Base-by-base conservation (phyloP, 2,797 vertebrate genomes). In the Borostomias antarcticus region DNA sequence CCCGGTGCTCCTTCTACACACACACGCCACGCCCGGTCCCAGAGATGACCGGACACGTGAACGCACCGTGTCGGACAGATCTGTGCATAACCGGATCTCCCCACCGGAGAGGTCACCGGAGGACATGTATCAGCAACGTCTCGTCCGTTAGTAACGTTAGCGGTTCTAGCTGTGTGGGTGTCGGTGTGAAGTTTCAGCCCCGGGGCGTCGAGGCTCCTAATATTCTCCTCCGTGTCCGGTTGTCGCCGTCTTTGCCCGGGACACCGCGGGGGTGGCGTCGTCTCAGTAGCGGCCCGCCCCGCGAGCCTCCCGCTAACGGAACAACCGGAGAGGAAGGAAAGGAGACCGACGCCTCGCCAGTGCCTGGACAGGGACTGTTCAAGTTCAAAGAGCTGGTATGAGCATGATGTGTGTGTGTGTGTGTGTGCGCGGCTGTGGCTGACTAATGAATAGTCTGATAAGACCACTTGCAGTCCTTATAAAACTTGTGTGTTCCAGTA, bases 371-470 rank as follows among this genome's bases (percentile, higher is more conserved):
- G 0, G 89, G 88, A 4, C 82, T 89, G 2, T 92, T 92, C 72
- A 87, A 91, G 72, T 93, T 93, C 70, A 93, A 92, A 78, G 89
- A 92, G 62, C 87, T 94, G 90, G 93, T 93, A 84, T 85, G 90
- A 74, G 11, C 13, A 37, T 32, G 47, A 13, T 26, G n/a, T 30
- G 53, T 21, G 15, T 45, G 6, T 51, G 11, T 64, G 48, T 53
- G 2, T 10, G 25, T 6, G 9, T n/a, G 13, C 33, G 15, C 23
- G 9, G 54, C 26, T n/a, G 13, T 11, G 19, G 52, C 29, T 26
- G n/a, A n/a, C n/a, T n/a, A n/a, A n/a, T n/a, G n/a, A n/a, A n/a
- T n/a, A n/a, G n/a, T n/a, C n/a, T n/a, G n/a, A n/a, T n/a, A n/a
- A n/a, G n/a, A n/a, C n/a, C n/a, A n/a, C n/a, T n/a, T n/a, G n/a